Evolutionary conservation across 2,113 vertebrate species (phyloP), one percentile per base, ranked within the genome.

Genomic region (Cochlearius cochlearius): DNA sequence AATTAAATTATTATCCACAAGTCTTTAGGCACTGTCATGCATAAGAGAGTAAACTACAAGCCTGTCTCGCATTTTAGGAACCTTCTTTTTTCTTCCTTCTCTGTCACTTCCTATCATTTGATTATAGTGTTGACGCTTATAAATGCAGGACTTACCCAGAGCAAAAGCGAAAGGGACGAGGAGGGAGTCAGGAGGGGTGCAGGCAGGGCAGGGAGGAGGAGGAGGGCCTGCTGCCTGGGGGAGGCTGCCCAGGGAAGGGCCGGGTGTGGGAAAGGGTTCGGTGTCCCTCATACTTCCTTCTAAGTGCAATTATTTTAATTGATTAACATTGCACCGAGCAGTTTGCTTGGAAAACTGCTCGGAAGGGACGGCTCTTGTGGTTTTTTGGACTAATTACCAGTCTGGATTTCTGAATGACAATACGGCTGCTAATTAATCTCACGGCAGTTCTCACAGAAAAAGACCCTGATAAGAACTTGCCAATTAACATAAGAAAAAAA

Each of bases 391-490:
- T 98, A 97, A 98, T 98, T 98, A 93, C 94, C 80, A 96, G 95
- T 85, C 72, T 73, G 81, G 92, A 88, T 98, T 98, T 96, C 97
- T 97, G 94, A 94, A 95, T 97, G 95, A 95, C 96, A 98, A 86
- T 96, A 68, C 30, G 16, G 66, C 81, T 96, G 79, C 97, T 98
- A 98, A 98, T 98, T 98, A 98, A 98, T 98, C 90, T 98, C 83
- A 25, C 89, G 82, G 56, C 93, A 73, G 71, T 98, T 98, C 97
- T 98, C 96, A 98, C 95, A 97, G 95, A 97, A 98, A 98, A 93
- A 96, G 96, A 96, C 90, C 69, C 94, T 73, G 95, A 97, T 97
- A 96, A 72, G 93, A 96, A 96, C 95, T 97, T 97, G 95, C 86
- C 93, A 96, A 98, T 98, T 98, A 97, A 92, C 97, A 97, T 97